A percentile compares a stretch with the other conserved stretches of the same genome.
These are phyloP conservation scores for Matsumyia berberina DNA, from an alignment of 2,888 invertebrate species.

Conservation along the genomic window DNA sequence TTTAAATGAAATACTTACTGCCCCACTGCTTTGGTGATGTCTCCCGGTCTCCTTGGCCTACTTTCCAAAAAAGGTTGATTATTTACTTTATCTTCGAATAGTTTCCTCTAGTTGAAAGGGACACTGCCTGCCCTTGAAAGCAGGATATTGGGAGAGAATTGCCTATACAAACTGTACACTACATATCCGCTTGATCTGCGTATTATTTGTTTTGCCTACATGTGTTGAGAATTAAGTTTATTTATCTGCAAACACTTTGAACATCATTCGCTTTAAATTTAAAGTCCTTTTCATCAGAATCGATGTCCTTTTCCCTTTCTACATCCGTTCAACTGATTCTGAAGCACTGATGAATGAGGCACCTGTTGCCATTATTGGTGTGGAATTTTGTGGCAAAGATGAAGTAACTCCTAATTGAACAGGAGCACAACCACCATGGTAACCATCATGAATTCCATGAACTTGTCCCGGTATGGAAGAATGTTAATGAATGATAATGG, in stretches of 20 bases:
- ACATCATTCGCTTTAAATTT: constrained; percentile 77
- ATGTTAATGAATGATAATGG: constrained; percentile 78
- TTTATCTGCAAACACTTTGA: background rate
- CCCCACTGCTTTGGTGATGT: too few species aligned
- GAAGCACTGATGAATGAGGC: constrained; percentile 73
- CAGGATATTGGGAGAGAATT: too few species aligned
- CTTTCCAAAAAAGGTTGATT: too few species aligned
- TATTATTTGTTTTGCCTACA: too few species aligned
- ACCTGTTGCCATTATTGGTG: constrained; percentile 65
- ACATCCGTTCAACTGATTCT: constrained; percentile 76
- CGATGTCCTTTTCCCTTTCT: constrained; percentile 79
- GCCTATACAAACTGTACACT: too few species aligned
- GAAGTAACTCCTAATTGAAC: constrained; percentile 71
- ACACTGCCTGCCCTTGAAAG: too few species aligned
- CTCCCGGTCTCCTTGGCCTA: too few species aligned
- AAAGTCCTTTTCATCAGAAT: constrained; percentile 82
- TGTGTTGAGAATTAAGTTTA: background rate
- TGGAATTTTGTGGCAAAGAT: constrained; percentile 68
- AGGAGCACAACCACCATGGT: constrained; percentile 63
- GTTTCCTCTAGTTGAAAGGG: too few species aligned
- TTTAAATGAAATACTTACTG: too few species aligned
- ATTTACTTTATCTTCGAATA: too few species aligned
- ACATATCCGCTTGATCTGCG: too few species aligned
- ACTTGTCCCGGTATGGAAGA: constrained; percentile 77
- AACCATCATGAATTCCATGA: constrained; percentile 78